Conservation (phyloP, 2,888 invertebrate species). For the Caenorhabditis becei region DNA sequence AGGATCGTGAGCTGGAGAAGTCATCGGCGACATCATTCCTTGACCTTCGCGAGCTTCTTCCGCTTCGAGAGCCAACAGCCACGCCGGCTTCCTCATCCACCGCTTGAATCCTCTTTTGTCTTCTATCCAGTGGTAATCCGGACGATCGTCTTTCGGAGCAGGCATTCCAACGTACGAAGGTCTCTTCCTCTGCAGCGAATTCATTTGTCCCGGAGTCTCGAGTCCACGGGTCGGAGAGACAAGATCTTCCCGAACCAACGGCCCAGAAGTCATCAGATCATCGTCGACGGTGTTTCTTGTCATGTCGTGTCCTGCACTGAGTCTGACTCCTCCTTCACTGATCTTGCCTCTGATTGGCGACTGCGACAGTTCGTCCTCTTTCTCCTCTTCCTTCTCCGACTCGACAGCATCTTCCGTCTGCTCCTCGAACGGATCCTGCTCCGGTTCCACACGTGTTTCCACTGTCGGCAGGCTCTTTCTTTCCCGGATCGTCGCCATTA, state of each 20-base stretch:
- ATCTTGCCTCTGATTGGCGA: background rate
- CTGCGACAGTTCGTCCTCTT: background rate
- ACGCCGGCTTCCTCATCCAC: background rate
- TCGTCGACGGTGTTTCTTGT: background rate
- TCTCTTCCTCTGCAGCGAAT: background rate
- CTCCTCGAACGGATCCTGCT: background rate
- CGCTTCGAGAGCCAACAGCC: background rate
- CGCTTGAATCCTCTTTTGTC: background rate
- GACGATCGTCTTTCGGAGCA: conserved; percentile 10
- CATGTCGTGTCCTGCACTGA: background rate
- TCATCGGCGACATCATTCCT: background rate
- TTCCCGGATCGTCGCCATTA: conserved; percentile 3
- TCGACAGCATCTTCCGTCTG: background rate
- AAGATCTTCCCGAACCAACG: background rate
- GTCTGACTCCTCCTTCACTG: background rate
- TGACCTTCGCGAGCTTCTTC: background rate
- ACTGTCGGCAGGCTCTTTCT: background rate
- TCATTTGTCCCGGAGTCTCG: background rate
- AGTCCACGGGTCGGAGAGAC: background rate
- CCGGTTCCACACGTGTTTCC: background rate
- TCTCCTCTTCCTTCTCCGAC: conserved; percentile 1
- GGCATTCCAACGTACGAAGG: background rate
- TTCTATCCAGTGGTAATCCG: background rate
- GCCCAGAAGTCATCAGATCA: conserved; percentile 2
- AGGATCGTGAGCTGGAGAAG: background rate